phyloP scores from a whole-genome alignment of 64 coral and sea anemone genomes.

The Montipora sp. region DNA sequence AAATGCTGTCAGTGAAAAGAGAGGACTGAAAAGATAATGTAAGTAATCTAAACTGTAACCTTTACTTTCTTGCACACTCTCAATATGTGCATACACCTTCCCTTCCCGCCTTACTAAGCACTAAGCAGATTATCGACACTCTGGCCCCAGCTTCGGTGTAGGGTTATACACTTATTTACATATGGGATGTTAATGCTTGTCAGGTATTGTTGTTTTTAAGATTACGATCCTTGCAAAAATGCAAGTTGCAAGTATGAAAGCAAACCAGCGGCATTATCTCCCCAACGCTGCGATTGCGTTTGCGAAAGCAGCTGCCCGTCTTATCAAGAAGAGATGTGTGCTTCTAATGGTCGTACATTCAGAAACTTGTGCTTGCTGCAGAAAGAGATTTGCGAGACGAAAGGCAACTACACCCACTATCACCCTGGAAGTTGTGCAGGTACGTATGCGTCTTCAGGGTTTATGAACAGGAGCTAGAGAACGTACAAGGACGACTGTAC shows the following conservation, averaged over 20 bases:
- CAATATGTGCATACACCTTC: too few species aligned
- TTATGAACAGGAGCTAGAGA: too few species aligned
- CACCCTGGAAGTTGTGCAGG: constrained; percentile 53
- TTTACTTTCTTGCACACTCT: too few species aligned
- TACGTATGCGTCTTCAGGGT: background rate
- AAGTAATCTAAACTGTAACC: too few species aligned
- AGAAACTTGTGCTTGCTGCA: constrained; percentile 65
- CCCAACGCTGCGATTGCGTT: constrained; percentile 33
- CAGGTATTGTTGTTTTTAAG: background rate
- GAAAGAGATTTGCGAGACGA: constrained; percentile 58
- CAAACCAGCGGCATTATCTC: constrained; percentile 39
- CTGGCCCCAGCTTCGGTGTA: too few species aligned
- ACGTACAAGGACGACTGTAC: too few species aligned
- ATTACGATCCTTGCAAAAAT: constrained; percentile 58
- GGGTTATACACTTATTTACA: too few species aligned
- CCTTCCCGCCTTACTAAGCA: too few species aligned
- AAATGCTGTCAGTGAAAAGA: too few species aligned
- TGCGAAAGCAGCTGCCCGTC: constrained; percentile 48
- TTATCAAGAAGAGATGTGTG: constrained; percentile 65
- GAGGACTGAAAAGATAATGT: too few species aligned
- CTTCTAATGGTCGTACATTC: constrained; percentile 57
- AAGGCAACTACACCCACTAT: constrained; percentile 46
- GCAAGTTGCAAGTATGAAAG: constrained; percentile 28
- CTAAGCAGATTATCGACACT: too few species aligned
- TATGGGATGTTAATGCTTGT: too few species aligned